Evolutionary conservation across 2,113 vertebrate species (phyloP), one percentile per base, ranked within the genome.

Genomic region (Thamnaconus septentrionalis): DNA sequence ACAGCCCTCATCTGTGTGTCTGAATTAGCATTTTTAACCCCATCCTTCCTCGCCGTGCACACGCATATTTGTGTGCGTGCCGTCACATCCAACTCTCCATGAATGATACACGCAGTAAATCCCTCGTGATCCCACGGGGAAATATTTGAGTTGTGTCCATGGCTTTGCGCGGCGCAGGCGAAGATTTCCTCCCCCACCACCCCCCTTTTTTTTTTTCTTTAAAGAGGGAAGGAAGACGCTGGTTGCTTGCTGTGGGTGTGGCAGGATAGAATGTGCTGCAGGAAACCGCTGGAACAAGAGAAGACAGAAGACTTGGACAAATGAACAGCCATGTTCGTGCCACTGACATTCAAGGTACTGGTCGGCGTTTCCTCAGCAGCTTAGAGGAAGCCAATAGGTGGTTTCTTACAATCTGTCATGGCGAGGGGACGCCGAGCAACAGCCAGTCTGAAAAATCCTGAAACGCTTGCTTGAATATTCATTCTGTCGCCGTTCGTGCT

Each of bases 11-110:
- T 75, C 72, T 69, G 76, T 76, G 63, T 73, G 64, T 81, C 75
- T 82, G 69, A 77, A 86, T 89, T 83, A 87, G 68, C 87, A 90
- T 87, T 86, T 86, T 64, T 58, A 79, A 81, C 59, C 62, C 59
- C 54, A 50, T 69, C 42, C 47, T 63, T 56, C 78, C 65, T 56
- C 40, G 9, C 7, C 60, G 59, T 53, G 50, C 70, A 11, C 59
- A 61, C 73, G 18, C 18, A 76, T 85, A 63, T 82, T 41, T 79
- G 69, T 59, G 71, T 55, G 65, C 47, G 53, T 66, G 76, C 54
- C 72, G 69, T 80, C 61, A 67, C 79, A 63, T 78, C 59, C 82
- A 69, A 81, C 82, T 75, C 75, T 76, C 78, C 67, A 80, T 80
- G 84, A 87, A 86, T 71, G 73, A 62, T 84, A 76, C 48, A 72